Conservation (phyloP, 2,888 invertebrate genomes). For the Drosophila cracens region DNA sequence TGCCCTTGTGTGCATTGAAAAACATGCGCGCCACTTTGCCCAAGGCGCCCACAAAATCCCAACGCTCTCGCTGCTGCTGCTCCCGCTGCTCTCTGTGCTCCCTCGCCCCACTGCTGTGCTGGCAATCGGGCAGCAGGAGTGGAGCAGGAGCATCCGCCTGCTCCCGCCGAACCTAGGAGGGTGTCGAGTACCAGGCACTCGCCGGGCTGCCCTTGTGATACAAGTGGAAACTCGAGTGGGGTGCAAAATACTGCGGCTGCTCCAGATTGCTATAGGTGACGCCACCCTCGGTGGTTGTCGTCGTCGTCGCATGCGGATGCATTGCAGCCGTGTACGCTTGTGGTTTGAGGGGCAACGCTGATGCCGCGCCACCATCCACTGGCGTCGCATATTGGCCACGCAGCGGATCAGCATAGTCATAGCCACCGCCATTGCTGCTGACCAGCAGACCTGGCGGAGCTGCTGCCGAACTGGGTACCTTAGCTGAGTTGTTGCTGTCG, state of each 20-base stretch:
- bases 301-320: constrained; percentile 83
- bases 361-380: constrained; percentile 85
- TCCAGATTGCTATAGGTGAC: constrained; percentile 88
- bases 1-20: constrained; percentile 78
- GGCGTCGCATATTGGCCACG: constrained; percentile 84
- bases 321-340: constrained; percentile 94
- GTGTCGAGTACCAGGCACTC: constrained; percentile 92
- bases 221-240: constrained; percentile 93
- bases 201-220: constrained; percentile 91
- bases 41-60: constrained; percentile 81
- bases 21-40: constrained; percentile 83
- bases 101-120: constrained; percentile 28
- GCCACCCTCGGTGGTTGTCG: constrained; percentile 88
- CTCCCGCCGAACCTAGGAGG: constrained; percentile 87
- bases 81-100: constrained; percentile 44
- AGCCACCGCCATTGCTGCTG: constrained; percentile 85
- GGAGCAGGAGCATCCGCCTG: constrained; percentile 3
- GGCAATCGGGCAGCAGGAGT: constrained; percentile 48
- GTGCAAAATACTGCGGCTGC: constrained; percentile 94
- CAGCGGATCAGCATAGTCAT: constrained; percentile 88
- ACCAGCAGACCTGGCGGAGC: constrained; percentile 55
- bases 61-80: constrained; percentile 61
- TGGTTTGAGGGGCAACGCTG: constrained; percentile 93
- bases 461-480: constrained; percentile 64
- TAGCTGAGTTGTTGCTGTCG: constrained; percentile 89